Conservation (phyloP, 2,888 invertebrate species). For the Neocrepidodera transversa region DNA sequence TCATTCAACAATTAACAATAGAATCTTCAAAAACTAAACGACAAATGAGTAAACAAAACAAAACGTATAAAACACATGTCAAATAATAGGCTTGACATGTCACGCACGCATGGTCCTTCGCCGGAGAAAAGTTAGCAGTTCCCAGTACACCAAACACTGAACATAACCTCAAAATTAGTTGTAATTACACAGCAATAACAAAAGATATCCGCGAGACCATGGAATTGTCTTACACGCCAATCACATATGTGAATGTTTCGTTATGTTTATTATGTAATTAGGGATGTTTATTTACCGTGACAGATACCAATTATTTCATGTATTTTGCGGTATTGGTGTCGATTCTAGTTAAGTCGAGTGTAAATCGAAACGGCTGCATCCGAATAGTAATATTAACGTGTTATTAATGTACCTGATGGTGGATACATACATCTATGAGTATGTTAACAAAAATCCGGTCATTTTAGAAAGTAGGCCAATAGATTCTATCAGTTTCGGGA, state of each 20-base stretch:
- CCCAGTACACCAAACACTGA: conserved; percentile 33
- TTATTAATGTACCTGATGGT: neutral
- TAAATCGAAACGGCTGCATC: conserved; percentile 4
- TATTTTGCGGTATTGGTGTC: conserved; percentile 29
- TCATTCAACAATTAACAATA: conserved; percentile 18
- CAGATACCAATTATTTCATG: conserved; percentile 29
- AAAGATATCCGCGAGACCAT: conserved; percentile 39
- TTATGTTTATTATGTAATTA: conserved; percentile 40
- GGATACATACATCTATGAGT: no score
- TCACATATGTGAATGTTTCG: conserved; percentile 38
- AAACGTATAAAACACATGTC: conserved; percentile 39
- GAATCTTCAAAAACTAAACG: conserved; percentile 31
- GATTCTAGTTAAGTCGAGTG: conserved; percentile 20
- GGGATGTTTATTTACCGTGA: conserved; percentile 33
- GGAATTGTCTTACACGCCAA: conserved; percentile 40
- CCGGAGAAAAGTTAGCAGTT: conserved; percentile 30
- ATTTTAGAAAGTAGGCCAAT: no score
- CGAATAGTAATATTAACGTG: conserved; percentile 13
- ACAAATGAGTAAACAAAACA: conserved; percentile 32
- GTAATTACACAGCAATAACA: conserved; percentile 39
- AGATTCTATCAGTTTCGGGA: no score
- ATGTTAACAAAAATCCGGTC: no score
- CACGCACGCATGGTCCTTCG: conserved; percentile 37
- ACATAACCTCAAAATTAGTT: conserved; percentile 41
- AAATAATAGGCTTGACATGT: conserved; percentile 38